These are phyloP conservation scores for Scolopax bukidnonensis DNA, from an alignment of 2,797 vertebrate genomes.

Conservation along the genomic window DNA sequence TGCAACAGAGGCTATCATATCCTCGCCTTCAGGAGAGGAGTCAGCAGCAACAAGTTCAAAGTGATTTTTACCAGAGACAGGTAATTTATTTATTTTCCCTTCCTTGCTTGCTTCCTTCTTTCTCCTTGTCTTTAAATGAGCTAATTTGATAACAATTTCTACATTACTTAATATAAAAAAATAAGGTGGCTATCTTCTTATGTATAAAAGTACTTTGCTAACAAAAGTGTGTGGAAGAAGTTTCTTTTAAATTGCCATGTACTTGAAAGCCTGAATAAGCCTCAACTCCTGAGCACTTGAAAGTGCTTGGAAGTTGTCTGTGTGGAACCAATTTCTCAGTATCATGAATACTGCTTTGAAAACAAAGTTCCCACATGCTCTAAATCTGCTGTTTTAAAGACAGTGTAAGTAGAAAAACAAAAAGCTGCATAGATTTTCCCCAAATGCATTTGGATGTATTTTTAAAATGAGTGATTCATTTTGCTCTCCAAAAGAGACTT, in stretches of 20 bases:
- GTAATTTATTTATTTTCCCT: constrained; percentile 64
- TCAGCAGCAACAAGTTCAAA: constrained; percentile 70
- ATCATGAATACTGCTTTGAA: neutral
- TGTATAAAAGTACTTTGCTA: neutral
- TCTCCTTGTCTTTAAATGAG: neutral
- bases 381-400: neutral
- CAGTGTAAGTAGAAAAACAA: neutral
- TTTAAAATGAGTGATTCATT: neutral
- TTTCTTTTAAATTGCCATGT: neutral
- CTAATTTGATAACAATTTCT: neutral
- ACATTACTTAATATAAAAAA: neutral
- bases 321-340: neutral
- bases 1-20: constrained; percentile 73
- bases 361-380: neutral
- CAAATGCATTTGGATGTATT: neutral
- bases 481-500: neutral
- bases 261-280: neutral
- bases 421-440: neutral
- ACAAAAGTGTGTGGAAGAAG: neutral
- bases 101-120: neutral
- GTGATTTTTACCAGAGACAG: constrained; percentile 72
- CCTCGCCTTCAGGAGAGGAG: constrained; percentile 53
- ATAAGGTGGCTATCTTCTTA: neutral
- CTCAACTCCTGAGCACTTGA: neutral
- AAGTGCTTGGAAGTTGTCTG: neutral